Conservation (phyloP, 1,140 invertebrate genomes). For the Trichogramma pretiosum region DNA sequence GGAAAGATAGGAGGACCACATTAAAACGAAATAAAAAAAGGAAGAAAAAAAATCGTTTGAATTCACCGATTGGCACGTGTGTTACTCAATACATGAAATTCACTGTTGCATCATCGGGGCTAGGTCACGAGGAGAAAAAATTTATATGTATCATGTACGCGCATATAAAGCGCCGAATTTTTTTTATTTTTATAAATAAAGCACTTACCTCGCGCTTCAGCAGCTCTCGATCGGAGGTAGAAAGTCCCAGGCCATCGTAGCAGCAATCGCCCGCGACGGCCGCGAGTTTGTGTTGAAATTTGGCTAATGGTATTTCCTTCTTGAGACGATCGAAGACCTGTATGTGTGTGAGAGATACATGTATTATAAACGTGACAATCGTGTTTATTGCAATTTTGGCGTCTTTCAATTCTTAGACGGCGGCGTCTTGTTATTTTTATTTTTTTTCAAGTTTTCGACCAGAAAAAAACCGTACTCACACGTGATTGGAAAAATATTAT, state of each 20-base stretch:
- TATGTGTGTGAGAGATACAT: slow-evolving; percentile 35
- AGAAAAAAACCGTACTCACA: not conserved
- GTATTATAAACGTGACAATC: not conserved
- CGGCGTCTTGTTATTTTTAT: not conserved
- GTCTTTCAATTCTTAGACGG: not conserved
- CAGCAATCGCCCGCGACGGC: slow-evolving; percentile 57
- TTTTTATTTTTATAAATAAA: not conserved
- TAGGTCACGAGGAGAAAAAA: not conserved
- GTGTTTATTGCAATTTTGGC: not conserved
- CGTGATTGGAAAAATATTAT: not conserved
- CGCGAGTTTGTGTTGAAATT: slow-evolving; percentile 58
- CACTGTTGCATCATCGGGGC: not conserved
- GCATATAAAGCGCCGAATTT: too few species aligned
- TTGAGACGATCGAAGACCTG: slow-evolving; percentile 50
- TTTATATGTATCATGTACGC: too few species aligned
- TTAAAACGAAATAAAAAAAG: not conserved
- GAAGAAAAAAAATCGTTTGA: not conserved
- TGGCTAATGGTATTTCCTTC: slow-evolving; percentile 49
- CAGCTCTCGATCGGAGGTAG: slow-evolving; percentile 48
- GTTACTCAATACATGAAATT: slow-evolving; percentile 14
- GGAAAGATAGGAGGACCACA: not conserved
- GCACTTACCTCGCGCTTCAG: slow-evolving; percentile 53
- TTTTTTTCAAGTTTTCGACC: not conserved
- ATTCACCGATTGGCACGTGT: not conserved
- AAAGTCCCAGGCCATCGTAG: slow-evolving; percentile 53